Percentiles rank a stretch among this genome's conserved stretches.
Conservation (phyloP, 2,113 vertebrate species). For the Zosterops borbonicus region DNA sequence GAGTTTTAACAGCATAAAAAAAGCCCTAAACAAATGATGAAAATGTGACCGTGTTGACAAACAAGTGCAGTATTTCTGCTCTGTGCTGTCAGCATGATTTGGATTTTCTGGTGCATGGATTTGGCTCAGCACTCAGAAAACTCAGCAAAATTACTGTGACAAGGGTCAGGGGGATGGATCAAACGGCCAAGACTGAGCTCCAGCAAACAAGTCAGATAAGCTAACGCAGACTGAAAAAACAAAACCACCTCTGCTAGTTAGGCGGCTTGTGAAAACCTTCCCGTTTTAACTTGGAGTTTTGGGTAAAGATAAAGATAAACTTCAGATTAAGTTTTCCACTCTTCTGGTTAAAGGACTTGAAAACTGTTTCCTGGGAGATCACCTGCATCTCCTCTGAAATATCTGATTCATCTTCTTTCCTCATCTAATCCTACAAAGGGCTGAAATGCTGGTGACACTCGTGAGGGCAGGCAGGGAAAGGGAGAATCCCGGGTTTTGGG, state of each 20-base stretch:
- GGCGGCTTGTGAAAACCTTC: not conserved
- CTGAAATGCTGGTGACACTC: accelerated
- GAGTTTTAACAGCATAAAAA: not conserved
- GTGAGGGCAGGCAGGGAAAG: not conserved
- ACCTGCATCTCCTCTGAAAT: not conserved
- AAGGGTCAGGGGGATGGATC: not conserved
- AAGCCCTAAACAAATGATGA: accelerated
- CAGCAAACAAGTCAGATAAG: not conserved
- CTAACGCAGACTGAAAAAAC: not conserved
- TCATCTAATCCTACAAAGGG: too few relatives aligned
- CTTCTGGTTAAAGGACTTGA: not conserved
- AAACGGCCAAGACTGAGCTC: not conserved
- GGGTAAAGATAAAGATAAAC: not conserved
- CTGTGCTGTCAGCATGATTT: accelerated
- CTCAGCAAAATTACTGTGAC: not conserved
- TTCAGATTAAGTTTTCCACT: not conserved
- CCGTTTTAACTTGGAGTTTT: not conserved
- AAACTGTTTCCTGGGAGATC: not conserved
- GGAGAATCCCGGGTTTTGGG: accelerated
- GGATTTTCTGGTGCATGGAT: not conserved
- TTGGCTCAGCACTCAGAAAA: not conserved
- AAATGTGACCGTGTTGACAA: accelerated
- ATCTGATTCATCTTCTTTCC: accelerated
- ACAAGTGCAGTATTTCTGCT: not conserved
- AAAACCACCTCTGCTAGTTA: not conserved